A percentile compares a stretch with the other conserved stretches of the same genome.
These are phyloP conservation scores for Drosophila ficusphila DNA, from an alignment of 1,140 invertebrate species.

Conservation along the genomic window DNA sequence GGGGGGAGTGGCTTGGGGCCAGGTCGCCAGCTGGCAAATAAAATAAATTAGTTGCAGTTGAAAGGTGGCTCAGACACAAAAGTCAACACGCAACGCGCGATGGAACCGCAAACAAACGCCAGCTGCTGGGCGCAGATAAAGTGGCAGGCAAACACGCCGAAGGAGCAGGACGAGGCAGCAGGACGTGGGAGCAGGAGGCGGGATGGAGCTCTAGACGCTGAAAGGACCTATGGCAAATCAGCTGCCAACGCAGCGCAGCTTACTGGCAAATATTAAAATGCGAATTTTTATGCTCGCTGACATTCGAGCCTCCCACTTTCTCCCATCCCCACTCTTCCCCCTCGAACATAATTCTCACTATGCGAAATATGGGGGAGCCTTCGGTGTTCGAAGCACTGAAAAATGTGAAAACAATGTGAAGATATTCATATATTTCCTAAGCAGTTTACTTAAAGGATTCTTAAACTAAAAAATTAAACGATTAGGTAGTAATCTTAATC, in stretches of 20 bases:
- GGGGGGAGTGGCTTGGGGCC: background rate
- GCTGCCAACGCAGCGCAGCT: constrained; percentile 70
- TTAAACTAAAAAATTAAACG: too few species aligned
- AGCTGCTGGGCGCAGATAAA: constrained; percentile 78
- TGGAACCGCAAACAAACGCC: constrained; percentile 80
- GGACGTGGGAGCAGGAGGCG: background rate
- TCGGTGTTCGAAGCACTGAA: constrained; percentile 7
- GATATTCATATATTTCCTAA: too few species aligned
- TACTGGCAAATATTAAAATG: constrained; percentile 82
- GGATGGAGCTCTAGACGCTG: background rate
- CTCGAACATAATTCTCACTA: constrained; percentile 67
- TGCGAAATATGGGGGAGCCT: constrained; percentile 42
- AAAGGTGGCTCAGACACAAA: constrained; percentile 80
- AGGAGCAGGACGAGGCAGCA: constrained; percentile 20
- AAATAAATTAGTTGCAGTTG: constrained; percentile 82
- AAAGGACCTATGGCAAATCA: constrained; percentile 63
- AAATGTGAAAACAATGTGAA: too few species aligned
- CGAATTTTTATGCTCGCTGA: constrained; percentile 80
- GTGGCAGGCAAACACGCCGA: constrained; percentile 69
- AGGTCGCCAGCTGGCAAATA: constrained; percentile 70
- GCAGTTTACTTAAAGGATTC: too few species aligned
- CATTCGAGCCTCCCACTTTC: constrained; percentile 54
- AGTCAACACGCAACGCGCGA: constrained; percentile 79
- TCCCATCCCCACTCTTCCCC: background rate
- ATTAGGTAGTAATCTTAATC: too few species aligned